Evolutionary conservation across 2,888 invertebrate genomes (phyloP), one percentile per base, ranked within the genome.

Genomic region (Nyleta sp.): DNA sequence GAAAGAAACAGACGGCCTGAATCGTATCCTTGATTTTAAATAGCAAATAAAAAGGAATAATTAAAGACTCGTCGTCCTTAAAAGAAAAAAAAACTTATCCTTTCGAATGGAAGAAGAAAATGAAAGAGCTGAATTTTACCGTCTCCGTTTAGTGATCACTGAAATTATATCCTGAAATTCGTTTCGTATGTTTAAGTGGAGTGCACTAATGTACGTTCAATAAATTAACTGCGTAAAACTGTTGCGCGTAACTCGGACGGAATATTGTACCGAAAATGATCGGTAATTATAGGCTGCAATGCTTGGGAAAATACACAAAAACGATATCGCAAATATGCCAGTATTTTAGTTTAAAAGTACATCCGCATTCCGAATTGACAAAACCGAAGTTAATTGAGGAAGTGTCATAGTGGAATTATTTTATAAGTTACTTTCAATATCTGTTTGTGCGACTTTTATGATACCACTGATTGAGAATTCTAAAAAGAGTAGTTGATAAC

Each of bases 41-140:
- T 65, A 65, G 57, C 65, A 55, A 73, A 65, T 73, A 73, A 73
- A 72, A 64, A 73, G 52, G 59, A 73, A 73, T 73, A 73, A 73
- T 73, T 73, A 73, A 65, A 73, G 38, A 73, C 64, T 65, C 33
- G 72, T 57, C 42, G 72, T 48, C 72, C 64, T 73, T 73, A 73
- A 64, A 64, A 53, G 62, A 71, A 71, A 71, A 64, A 71, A 71
- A 40, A 7, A n/a, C n/a, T 7, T 62, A 52, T 64, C 64, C 53
- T 68, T 57, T 64, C 55, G 38, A 55, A 50, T 48, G 55, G 42
- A 53, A 53, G 62, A 53, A 60, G 40, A 31, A 52, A 70, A 60
- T 52, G 40, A 18, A 24, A 18, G 24, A 50, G 33, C 15, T 53
- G 40, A 65, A 65, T 20, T 65, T 65, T 52, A 13, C 48, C 48